Conservation (phyloP, 2,113 vertebrate species). For the Andinoacara biseriatus region DNA sequence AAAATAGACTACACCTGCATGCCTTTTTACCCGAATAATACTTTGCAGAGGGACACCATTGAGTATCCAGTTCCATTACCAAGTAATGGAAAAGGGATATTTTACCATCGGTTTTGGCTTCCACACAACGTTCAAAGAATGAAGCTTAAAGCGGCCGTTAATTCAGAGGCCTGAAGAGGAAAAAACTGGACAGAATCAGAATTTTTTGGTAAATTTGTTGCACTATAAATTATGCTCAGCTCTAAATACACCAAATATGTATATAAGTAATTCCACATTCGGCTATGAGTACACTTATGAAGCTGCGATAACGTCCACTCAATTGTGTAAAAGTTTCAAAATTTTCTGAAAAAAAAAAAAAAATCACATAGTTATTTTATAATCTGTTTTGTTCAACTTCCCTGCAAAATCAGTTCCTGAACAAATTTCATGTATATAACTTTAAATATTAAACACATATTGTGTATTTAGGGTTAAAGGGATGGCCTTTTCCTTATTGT, state of each 20-base stretch:
- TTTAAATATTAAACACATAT: not conserved
- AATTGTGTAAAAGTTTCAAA: not conserved
- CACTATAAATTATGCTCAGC: slow-evolving; percentile 23
- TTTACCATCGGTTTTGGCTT: slow-evolving; percentile 47
- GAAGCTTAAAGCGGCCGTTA: slow-evolving; percentile 15
- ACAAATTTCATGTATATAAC: not conserved
- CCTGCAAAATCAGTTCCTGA: not conserved
- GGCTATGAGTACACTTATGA: not conserved
- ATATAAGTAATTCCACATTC: not conserved
- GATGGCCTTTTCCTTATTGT: not conserved
- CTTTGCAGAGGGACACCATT: slow-evolving; percentile 51
- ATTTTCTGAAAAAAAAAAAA: not conserved
- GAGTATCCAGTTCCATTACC: slow-evolving; percentile 57
- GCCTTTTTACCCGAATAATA: slow-evolving; percentile 69
- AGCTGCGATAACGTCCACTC: not conserved
- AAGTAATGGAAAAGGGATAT: slow-evolving; percentile 50
- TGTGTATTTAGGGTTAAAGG: not conserved
- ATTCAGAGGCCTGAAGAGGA: not conserved
- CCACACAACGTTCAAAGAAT: slow-evolving; percentile 41
- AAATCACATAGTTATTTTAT: not conserved
- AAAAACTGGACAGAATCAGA: slow-evolving; percentile 16
- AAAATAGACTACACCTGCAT: slow-evolving; percentile 76
- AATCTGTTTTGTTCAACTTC: not conserved
- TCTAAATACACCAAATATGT: slow-evolving; percentile 8
- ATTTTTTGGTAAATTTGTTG: slow-evolving; percentile 30